A percentile compares a stretch with the other conserved stretches of the same genome.
phyloP scores from a whole-genome alignment of 2,797 vertebrate genomes.

The Chelon auratus region DNA sequence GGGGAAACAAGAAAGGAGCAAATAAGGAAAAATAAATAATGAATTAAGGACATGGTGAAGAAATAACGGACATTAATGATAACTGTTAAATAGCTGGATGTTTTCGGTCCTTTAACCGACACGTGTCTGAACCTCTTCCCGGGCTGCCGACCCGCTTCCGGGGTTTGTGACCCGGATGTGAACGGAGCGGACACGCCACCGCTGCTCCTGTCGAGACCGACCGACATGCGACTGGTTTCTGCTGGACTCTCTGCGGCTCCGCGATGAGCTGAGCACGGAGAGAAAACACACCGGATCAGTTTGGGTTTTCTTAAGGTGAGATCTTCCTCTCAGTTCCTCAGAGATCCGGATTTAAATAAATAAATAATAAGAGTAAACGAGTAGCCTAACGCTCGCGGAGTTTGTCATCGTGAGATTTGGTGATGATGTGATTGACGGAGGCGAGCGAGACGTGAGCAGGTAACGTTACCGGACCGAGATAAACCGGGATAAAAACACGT shows the following conservation, averaged over 20 bases:
- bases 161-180: slow-evolving; percentile 66
- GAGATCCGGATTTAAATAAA: not conserved
- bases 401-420: not conserved
- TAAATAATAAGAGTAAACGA: no score
- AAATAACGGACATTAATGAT: no score
- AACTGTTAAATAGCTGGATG: no score
- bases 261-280: slow-evolving; percentile 10
- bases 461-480: slow-evolving; percentile 9
- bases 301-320: slow-evolving; percentile 57
- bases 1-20: no score
- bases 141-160: slow-evolving; percentile 59
- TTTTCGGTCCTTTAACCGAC: no score
- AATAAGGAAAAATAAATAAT: no score
- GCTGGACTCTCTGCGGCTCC: slow-evolving; percentile 23
- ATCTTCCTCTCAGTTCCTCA: rapidly evolving
- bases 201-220: slow-evolving; percentile 14
- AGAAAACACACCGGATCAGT: not conserved
- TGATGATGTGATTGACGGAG: not conserved
- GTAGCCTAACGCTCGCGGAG: not conserved
- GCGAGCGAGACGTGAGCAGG: slow-evolving; percentile 10
- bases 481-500: not conserved
- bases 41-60: no score
- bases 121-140: not conserved
- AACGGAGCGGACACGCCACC: slow-evolving; percentile 78
- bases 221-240: slow-evolving; percentile 40